phyloP scores from a whole-genome alignment of 1,140 invertebrate genomes.

The Tetramorium parvispinum region DNA sequence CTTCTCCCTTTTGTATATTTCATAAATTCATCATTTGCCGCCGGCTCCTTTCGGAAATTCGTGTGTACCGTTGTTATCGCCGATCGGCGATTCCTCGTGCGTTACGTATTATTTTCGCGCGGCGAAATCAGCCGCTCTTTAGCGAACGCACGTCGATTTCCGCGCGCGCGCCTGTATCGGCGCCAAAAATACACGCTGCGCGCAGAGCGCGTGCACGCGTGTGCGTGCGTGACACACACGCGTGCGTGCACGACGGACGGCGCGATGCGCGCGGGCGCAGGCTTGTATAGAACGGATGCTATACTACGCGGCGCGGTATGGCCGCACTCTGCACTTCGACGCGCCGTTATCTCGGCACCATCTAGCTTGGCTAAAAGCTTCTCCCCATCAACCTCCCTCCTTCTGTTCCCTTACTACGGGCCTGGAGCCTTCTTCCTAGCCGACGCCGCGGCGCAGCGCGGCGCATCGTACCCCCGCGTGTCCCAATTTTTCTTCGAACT shows the following conservation, averaged over 20 bases:
- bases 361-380: conserved; percentile 86
- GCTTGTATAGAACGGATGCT: conserved; percentile 61
- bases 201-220: background rate
- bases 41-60: background rate
- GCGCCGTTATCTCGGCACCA: conserved; percentile 85
- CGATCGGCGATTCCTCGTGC: background rate
- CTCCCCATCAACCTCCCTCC: conserved; percentile 84
- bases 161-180: background rate
- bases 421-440: conserved; percentile 47
- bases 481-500: conserved; percentile 80
- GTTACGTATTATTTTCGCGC: background rate
- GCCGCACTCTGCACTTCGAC: conserved; percentile 82
- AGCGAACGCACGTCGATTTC: conserved; percentile 1
- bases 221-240: too few relatives aligned
- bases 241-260: background rate
- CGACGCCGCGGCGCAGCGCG: background rate
- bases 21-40: background rate
- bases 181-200: conserved; percentile 16
- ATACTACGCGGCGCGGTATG: conserved; percentile 61
- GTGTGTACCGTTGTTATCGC: background rate
- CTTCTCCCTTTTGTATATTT: background rate
- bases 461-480: conserved; percentile 57
- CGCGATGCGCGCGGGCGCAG: background rate
- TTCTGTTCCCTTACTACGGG: conserved; percentile 56
- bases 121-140: background rate